phyloP scores from a whole-genome alignment of 2,888 invertebrate species.

The Ochlodes sylvanus region DNA sequence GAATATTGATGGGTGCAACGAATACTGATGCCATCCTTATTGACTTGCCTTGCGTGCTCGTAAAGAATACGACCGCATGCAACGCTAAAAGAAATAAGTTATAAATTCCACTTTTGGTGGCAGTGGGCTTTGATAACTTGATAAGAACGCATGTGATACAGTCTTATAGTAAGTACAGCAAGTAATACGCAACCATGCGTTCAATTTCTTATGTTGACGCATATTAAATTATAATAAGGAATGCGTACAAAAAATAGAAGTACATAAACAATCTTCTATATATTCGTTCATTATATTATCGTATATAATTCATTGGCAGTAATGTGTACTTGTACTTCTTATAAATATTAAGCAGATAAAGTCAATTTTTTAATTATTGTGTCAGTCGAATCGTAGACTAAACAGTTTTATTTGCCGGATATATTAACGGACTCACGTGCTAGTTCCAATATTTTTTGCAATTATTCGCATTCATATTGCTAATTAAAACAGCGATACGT shows the following conservation, averaged over 20 bases:
- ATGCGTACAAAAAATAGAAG: no score
- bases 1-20: slow-evolving; percentile 1
- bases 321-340: no score
- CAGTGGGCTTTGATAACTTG: slow-evolving; percentile 17
- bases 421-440: slow-evolving; percentile 27
- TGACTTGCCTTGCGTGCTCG: slow-evolving; percentile 9
- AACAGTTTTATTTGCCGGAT: slow-evolving; percentile 28
- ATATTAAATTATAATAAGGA: no score
- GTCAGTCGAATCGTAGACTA: neutral
- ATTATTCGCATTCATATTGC: slow-evolving; percentile 29
- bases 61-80: slow-evolving; percentile 16
- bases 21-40: slow-evolving; percentile 8
- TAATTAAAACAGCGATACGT: slow-evolving; percentile 32
- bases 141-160: neutral
- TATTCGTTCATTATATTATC: no score
- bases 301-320: no score
- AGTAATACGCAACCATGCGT: no score
- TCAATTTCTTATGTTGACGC: no score
- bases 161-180: no score
- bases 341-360: no score
- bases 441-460: slow-evolving; percentile 30
- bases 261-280: no score
- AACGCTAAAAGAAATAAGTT: slow-evolving; percentile 17
- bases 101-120: slow-evolving; percentile 22
- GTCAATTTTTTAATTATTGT: no score